Base-by-base conservation (phyloP, 2,113 vertebrate species). In the Colistium nudipinnis region DNA sequence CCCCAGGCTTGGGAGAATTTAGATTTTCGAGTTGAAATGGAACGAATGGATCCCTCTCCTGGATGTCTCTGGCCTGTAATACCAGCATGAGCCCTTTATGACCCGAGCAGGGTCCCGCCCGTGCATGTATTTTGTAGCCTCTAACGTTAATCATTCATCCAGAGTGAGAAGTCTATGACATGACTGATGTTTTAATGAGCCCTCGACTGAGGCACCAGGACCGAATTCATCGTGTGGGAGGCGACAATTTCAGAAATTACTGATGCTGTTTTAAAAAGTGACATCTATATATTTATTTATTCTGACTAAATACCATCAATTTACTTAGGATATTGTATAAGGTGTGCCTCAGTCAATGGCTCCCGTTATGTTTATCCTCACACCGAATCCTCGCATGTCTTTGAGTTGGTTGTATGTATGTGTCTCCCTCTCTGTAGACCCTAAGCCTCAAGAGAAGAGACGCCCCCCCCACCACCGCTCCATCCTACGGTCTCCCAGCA, bases 391-490 rank as follows among this genome's bases (percentile, higher is more conserved):
- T 76, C 1, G 78, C 84, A 83, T 71, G 80, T 65, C 33, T 78
- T 54, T 86, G 80, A 88, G 76, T 51, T 25, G 47, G 67, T n/a
- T 80, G 68, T 82, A 59, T 45, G 60, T 76, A 20, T 86, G 64
- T 89, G 69, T 89, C 48, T 84, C 74, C 64, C 33, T 74, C 80
- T 84, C 74, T 67, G 68, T 83, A 97, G 95, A 97, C 69, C 71
- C 93, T 73, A 93, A 93, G 83, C 86, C 87, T 82, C 94, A 94
- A 83, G 96, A 97, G 71, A 95, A 93, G 90, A 93, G 92, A 86
- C 93, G 92, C 36, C 87, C 91, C 25, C 93, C 93, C 69, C 95
- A 95, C 68, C 94, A 93, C 63, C 93, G 92, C 74, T 85, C 92
- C 63, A 81, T 93, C 67, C 90, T 90, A 17, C 92, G 88, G 68